Evolutionary conservation across 2,113 vertebrate genomes (phyloP), one percentile per base, ranked within the genome.

Genomic region (Ochotona curzoniae): DNA sequence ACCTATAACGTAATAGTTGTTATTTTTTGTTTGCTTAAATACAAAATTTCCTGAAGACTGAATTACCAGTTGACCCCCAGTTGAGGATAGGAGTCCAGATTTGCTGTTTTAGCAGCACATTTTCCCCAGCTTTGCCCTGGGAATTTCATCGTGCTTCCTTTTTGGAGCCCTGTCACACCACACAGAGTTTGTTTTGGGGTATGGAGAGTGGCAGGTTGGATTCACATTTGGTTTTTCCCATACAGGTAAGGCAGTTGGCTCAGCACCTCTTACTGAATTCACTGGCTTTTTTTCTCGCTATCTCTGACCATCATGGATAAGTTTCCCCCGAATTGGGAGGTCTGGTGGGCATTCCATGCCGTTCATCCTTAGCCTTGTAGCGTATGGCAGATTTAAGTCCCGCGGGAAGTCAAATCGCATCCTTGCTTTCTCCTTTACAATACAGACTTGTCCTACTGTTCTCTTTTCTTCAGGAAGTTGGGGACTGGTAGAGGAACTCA

Each of bases 351-450:
- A 12, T 82, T 91, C 57, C 69, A 0, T 75, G 35, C 23, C 21
- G 25, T 79, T 23, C 3, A 4, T 79, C 11, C 38, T 90, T 23
- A 89, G 54, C 61, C 64, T n/a, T 26, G 18, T 49, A 44, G 14
- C 1, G 25, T 10, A n/a, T 89, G 69, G 76, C 1, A 88, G 69
- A 32, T 92, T 87, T 75, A 64, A 88, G 20, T 80, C 51, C 87
- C 83, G 44, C 25, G 83, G 0, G 63, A 71, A 35, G 30, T 66
- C 60, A 44, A 88, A 18, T 64, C n/a, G 3, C 8, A 64, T 28
- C 44, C 7, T 79, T 38, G 63, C 60, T 87, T 49, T 20, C 60
- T 92, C 38, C 64, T 76, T 91, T 81, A 87, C 70, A 23, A 87
- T 70, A 28, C 21, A 57, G 70, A 81, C 30, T 60, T 51, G 83